phyloP scores from a whole-genome alignment of 1,140 invertebrate genomes.

The Dreissena rostriformis region DNA sequence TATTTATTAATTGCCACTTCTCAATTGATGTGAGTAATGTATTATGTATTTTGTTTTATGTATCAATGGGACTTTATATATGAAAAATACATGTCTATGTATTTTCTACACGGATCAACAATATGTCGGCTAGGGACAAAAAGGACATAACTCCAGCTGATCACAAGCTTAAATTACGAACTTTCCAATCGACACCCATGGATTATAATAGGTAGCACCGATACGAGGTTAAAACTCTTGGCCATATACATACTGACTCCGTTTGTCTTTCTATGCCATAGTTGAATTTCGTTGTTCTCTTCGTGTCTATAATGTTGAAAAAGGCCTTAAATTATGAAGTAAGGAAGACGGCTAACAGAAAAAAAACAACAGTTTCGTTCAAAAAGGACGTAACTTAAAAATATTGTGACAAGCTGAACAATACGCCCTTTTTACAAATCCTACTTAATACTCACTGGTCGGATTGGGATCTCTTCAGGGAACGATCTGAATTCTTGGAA shows the following conservation, averaged over 20 bases:
- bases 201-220: too few species aligned
- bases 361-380: not conserved
- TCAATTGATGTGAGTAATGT: too few species aligned
- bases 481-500: conserved; percentile 60
- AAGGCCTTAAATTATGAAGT: not conserved
- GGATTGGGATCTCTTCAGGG: conserved; percentile 52
- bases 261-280: not conserved
- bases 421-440: not conserved
- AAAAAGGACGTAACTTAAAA: not conserved
- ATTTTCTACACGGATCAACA: too few species aligned
- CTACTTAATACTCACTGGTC: conserved; percentile 40
- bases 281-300: not conserved
- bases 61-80: too few species aligned
- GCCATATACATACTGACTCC: not conserved
- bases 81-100: too few species aligned
- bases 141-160: too few species aligned
- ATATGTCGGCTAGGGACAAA: too few species aligned
- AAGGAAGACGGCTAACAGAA: not conserved
- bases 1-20: too few species aligned
- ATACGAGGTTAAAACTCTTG: too few species aligned
- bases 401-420: not conserved
- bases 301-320: not conserved
- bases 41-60: too few species aligned
- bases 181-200: too few species aligned
- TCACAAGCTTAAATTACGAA: too few species aligned